Percentiles rank a stretch among this genome's conserved stretches.
phyloP scores from a whole-genome alignment of 53 echinoderm and acorn worm species.

The Hippasteria phrygiana region DNA sequence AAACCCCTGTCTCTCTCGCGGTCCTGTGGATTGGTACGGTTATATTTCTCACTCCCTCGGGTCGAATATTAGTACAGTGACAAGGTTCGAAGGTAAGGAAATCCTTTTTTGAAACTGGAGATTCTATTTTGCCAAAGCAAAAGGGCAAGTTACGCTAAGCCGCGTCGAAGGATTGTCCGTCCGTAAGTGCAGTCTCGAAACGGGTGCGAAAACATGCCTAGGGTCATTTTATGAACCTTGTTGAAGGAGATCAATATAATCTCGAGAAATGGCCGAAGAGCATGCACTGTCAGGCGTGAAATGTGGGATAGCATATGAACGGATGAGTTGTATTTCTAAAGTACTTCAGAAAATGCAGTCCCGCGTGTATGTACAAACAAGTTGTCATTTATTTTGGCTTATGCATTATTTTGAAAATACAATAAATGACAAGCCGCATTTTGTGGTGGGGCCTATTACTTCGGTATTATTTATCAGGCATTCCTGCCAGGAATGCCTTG shows the following conservation, averaged over 20 bases:
- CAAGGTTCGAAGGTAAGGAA: slow-evolving; percentile 5
- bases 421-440: no score
- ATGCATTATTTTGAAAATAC: no score
- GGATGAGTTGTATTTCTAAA: no score
- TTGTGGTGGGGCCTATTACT: no score
- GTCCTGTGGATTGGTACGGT: neutral
- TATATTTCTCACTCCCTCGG: neutral
- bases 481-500: no score
- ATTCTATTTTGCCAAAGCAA: neutral
- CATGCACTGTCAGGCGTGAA: neutral
- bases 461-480: no score
- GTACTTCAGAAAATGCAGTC: no score
- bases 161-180: neutral
- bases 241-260: slow-evolving; percentile 11
- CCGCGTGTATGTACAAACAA: no score
- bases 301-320: no score
- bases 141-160: slow-evolving; percentile 21
- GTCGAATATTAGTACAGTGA: neutral
- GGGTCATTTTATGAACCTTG: neutral
- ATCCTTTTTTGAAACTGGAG: slow-evolving; percentile 4
- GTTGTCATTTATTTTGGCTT: no score
- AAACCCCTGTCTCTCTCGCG: neutral
- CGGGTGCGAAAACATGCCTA: neutral
- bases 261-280: neutral
- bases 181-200: slow-evolving; percentile 22